Conservation (phyloP, 2,113 vertebrate genomes). For the Vidua chalybeata region DNA sequence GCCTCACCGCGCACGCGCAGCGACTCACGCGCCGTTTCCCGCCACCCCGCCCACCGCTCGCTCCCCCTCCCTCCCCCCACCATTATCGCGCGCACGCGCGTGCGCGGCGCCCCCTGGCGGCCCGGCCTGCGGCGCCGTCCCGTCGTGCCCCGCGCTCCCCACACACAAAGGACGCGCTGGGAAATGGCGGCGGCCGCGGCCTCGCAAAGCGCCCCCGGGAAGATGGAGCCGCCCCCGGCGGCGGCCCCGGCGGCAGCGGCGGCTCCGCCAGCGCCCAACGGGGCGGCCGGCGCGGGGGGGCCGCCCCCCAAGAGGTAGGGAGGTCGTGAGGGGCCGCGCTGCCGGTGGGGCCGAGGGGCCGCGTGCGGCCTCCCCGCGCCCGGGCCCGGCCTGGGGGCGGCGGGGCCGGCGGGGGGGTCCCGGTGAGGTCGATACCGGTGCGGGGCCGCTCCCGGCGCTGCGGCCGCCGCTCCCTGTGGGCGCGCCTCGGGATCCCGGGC, state of each 20-base stretch:
- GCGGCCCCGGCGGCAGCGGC: neutral
- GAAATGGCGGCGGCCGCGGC: neutral
- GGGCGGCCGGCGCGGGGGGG: neutral
- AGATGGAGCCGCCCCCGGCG: neutral
- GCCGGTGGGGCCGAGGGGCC: neutral
- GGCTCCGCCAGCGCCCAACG: neutral
- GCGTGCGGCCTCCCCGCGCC: neutral
- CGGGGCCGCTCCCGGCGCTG: neutral
- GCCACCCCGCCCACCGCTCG: too few species aligned
- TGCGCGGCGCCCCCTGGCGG: neutral
- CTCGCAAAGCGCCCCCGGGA: neutral
- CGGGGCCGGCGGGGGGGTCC: neutral
- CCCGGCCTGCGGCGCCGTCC: neutral
- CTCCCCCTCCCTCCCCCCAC: too few species aligned
- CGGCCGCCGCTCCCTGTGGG: neutral
- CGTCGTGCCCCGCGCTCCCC: neutral
- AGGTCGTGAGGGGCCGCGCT: neutral
- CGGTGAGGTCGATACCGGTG: neutral
- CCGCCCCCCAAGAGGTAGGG: neutral
- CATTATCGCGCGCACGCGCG: neutral
- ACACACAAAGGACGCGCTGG: neutral
- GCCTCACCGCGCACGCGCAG: rapidly evolving
- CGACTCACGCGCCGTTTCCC: rapidly evolving
- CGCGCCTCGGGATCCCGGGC: neutral
- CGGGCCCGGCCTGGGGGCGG: neutral